Base-by-base conservation (phyloP, 2,888 invertebrate species). In the Xanthia togata region DNA sequence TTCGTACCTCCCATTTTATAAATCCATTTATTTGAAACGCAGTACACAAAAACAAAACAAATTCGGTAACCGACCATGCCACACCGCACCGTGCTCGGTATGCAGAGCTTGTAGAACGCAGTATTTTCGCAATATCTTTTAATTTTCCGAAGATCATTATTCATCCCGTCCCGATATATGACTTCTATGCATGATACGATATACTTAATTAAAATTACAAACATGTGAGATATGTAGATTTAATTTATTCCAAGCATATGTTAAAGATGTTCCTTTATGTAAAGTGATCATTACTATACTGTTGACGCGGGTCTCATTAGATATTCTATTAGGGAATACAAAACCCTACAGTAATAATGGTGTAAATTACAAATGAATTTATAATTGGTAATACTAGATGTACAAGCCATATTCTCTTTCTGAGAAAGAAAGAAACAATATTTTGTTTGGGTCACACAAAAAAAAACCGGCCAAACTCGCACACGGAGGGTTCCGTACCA, bases 311-410 rank as follows among this genome's bases (percentile, higher is more conserved):
- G 70, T 62, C 44, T 70, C 75, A 76, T 85, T 81, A 77, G 26
- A 73, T 76, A 86, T 83, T 86, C 86, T 78, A 74, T 75, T 70
- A 78, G n/a, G 68, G 62, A 67, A 59, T 62, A 78, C 74, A 75
- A 78, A 76, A 76, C 86, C 75, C 50, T 44, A 50, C 59, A 31
- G 47, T 79, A 71, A 63, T 79, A 78, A 72, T 64, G 14, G 17
- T 70, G 47, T 77, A 72, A 70, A 77, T 82, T 74, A 73, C 70
- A 50, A 65, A 82, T 82, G 31, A 85, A 85, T 82, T 70, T 67
- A 50, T 84, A 84, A 85, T 81, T 74, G 69, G 78, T 70, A 77
- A 78, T 53, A 41, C 41, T 78, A 85, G 57, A 74, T 73, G 55
- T 71, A 53, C 38, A 26, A 68, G 47, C n/a, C 41, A 20, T 72